These are phyloP conservation scores for Xerus inauris DNA, from an alignment of 2,113 vertebrate genomes.

Conservation along the genomic window DNA sequence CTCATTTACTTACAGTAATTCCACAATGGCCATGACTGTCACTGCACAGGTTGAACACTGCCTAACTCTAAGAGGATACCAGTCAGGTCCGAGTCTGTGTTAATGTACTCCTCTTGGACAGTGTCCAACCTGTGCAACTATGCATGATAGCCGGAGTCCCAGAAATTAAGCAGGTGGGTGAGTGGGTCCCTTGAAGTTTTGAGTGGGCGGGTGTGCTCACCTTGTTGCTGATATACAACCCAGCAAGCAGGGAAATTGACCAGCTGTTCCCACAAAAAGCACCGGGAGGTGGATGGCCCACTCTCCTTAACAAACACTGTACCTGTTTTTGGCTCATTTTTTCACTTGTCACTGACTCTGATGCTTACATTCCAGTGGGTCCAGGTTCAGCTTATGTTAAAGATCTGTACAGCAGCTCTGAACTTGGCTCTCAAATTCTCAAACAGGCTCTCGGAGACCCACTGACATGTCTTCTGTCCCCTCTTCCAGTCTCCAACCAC, in stretches of 20 bases:
- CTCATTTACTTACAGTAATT: not conserved
- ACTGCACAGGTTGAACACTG: not conserved
- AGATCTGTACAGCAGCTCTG: not conserved
- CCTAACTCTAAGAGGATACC: not conserved
- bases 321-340: not conserved
- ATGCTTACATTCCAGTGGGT: not conserved
- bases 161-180: not conserved
- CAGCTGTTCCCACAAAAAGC: not conserved
- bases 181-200: not conserved
- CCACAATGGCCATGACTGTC: not conserved
- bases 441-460: too few species aligned
- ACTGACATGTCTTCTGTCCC: accelerated
- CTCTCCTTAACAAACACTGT: not conserved
- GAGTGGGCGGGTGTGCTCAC: not conserved
- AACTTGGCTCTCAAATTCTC: not conserved
- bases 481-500: not conserved
- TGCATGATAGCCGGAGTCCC: not conserved
- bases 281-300: not conserved
- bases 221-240: not conserved
- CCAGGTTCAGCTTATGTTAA: not conserved
- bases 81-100: not conserved
- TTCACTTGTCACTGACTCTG: not conserved
- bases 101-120: not conserved
- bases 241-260: not conserved
- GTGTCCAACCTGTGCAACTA: not conserved